Evolutionary conservation across 2,113 vertebrate species (phyloP), one percentile per base, ranked within the genome.

Genomic region (Syngnathus floridae): DNA sequence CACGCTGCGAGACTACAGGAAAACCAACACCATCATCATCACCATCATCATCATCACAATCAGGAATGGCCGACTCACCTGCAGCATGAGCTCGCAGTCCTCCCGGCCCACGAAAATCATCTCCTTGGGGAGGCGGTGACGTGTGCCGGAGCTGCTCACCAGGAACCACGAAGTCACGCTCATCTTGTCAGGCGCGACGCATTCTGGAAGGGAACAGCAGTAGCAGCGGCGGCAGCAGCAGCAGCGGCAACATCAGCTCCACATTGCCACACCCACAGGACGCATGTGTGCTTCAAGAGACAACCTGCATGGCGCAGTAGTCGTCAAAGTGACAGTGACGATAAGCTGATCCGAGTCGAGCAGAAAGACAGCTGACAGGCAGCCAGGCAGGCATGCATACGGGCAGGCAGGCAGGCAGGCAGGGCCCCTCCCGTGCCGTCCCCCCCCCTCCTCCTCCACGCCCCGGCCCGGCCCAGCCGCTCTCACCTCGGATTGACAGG

Each of bases 141-240:
- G 92, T 61, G 92, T 94, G 64, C 95, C 96, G 0, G 93, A 87
- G 86, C 94, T 94, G 92, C 96, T 97, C 83, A 99, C 96, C 91
- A 99, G 91, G 85, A 99, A 99, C 96, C 96, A 99, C 49, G 94
- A 98, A 1, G 95, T 99, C 86, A 95, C 93, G 1, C 96, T 99
- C 96, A 99, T 99, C 86, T 92, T 94, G 91, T 83, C 35, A 22
- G 84, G 65, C 72, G 74, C 87, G 77, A 77, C 73, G 83, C 94
- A 95, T 95, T 84, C 93, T 94, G 82, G 82, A 82, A 74, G 49
- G 21, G 51, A 51, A 31, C 26, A 3, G 26, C 37, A 2, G 35
- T n/a, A 38, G 7, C 22, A 31, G 7, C 22, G 5, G 8, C 37
- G 5, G 8, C 37, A 58, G 22, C 37, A 4, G 35, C 38, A 21